Evolutionary conservation across 2,113 vertebrate species (phyloP).

Genomic region (Tylochromis polylepis): DNA sequence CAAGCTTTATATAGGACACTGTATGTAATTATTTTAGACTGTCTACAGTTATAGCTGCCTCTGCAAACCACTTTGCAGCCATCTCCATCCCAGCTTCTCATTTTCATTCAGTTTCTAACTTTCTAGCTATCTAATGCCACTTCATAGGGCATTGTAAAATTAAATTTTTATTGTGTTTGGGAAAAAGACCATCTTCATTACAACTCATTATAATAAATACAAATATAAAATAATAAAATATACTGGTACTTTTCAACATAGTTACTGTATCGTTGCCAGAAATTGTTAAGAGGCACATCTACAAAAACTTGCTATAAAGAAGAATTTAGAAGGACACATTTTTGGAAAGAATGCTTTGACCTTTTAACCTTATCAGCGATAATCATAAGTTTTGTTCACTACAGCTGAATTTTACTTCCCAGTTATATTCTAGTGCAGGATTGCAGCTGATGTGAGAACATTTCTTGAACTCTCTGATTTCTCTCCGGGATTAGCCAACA

Average conservation of each 20-base stretch:
- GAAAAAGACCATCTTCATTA: neutral
- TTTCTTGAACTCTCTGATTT: neutral
- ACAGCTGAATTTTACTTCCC: neutral
- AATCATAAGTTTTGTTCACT: neutral
- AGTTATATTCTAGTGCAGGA: neutral
- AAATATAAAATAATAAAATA: neutral
- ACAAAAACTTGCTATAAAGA: neutral
- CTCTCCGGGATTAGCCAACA: neutral
- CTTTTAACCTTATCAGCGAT: neutral
- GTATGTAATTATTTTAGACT: neutral
- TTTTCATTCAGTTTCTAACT: neutral
- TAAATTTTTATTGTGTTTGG: neutral
- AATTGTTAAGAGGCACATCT: neutral
- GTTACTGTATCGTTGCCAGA: neutral
- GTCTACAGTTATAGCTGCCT: neutral
- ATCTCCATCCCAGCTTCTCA: neutral
- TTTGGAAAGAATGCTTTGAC: neutral
- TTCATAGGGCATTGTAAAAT: neutral
- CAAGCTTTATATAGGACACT: neutral
- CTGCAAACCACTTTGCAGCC: neutral
- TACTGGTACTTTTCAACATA: neutral
- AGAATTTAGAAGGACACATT: neutral
- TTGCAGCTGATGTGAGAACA: neutral
- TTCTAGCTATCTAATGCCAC: neutral
- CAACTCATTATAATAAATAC: neutral